Conservation (phyloP, 2,888 invertebrate genomes). For the Anarsia innoxiella region DNA sequence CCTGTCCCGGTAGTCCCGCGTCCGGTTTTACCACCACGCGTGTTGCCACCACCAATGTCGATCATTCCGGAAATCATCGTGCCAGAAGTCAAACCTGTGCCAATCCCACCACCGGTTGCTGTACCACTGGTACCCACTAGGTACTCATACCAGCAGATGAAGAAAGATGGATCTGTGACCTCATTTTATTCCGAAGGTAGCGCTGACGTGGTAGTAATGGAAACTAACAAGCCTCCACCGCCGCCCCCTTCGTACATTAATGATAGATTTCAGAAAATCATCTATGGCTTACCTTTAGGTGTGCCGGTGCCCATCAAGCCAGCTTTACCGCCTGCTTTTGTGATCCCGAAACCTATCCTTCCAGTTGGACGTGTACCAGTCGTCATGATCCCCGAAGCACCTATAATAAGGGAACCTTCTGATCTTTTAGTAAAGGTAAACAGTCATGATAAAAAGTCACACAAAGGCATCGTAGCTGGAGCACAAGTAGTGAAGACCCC, state of each 20-base stretch:
- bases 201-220: slow-evolving; percentile 24
- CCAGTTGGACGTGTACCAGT: too few species aligned
- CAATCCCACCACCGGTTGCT: slow-evolving; percentile 8
- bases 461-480: too few species aligned
- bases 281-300: slow-evolving; percentile 3
- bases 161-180: slow-evolving; percentile 23
- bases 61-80: slow-evolving; percentile 1
- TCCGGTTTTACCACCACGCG: not conserved
- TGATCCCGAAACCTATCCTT: too few species aligned
- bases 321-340: not conserved
- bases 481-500: not conserved
- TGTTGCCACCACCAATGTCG: slow-evolving; percentile 3
- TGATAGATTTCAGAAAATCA: slow-evolving; percentile 13
- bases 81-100: slow-evolving; percentile 4
- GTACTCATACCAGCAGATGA: slow-evolving; percentile 32
- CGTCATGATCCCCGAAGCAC: too few species aligned
- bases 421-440: slow-evolving; percentile 1
- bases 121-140: slow-evolving; percentile 17
- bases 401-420: slow-evolving; percentile 7
- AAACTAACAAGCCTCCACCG: slow-evolving; percentile 21
- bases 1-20: slow-evolving; percentile 2
- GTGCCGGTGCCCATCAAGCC: not conserved
- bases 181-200: slow-evolving; percentile 25
- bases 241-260: slow-evolving; percentile 24
- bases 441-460: too few species aligned